Conservation (phyloP, 2,797 vertebrate genomes). For the Sciurus carolinensis region DNA sequence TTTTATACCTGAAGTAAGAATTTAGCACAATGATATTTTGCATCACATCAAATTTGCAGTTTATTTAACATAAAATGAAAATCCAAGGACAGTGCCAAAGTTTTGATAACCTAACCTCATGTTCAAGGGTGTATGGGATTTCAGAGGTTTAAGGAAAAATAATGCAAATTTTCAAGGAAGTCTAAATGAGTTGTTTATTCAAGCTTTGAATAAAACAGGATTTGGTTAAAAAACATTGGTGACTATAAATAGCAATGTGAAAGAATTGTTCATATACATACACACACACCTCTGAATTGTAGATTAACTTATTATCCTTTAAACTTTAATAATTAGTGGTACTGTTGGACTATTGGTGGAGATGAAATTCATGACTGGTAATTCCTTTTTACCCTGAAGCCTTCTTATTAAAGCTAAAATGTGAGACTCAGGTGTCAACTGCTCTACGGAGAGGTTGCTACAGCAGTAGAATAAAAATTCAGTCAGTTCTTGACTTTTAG, state of each 20-base stretch:
- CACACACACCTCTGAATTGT: neutral
- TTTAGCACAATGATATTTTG: constrained; percentile 42
- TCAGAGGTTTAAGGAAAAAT: neutral
- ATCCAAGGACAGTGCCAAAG: constrained; percentile 1
- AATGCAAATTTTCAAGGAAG: neutral
- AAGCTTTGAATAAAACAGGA: constrained; percentile 25
- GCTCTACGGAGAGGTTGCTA: neutral
- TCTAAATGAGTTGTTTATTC: constrained; percentile 40
- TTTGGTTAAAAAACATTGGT: constrained; percentile 43
- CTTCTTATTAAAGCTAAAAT: neutral
- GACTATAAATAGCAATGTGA: neutral
- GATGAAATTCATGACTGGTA: neutral
- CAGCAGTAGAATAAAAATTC: neutral
- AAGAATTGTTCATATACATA: neutral
- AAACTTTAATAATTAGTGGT: constrained; percentile 58
- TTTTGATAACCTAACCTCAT: neutral
- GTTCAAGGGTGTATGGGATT: neutral
- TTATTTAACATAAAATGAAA: constrained; percentile 57
- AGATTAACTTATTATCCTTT: constrained; percentile 53
- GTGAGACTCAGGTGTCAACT: neutral
- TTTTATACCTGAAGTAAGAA: constrained; percentile 45
- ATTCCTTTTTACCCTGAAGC: neutral
- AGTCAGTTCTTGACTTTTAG: constrained; percentile 34
- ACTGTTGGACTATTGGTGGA: constrained; percentile 30
- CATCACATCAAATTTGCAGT: neutral